phyloP scores from a whole-genome alignment of 2,113 vertebrate genomes.

The Donacobius atricapilla region DNA sequence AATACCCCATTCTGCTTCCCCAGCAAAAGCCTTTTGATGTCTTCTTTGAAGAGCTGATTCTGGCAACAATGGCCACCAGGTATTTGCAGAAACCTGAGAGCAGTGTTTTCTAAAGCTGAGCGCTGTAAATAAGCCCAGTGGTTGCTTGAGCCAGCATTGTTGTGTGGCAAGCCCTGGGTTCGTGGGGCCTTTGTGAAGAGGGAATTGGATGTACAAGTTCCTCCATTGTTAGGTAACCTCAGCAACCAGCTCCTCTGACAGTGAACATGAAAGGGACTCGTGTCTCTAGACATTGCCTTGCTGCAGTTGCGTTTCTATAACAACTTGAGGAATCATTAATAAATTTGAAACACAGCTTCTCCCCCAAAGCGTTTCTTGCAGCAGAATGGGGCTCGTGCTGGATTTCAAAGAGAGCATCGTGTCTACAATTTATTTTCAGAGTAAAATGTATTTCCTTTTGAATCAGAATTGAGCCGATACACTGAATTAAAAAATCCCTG shows the following conservation, averaged over 20 bases:
- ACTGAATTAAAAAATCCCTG: not conserved
- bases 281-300: not conserved
- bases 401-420: not conserved
- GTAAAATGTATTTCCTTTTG: not conserved
- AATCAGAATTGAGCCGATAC: not conserved
- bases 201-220: not conserved
- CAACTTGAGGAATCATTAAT: conserved; percentile 37
- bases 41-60: not conserved
- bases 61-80: not conserved
- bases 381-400: not conserved
- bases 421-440: not conserved
- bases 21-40: not conserved
- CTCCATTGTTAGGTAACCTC: conserved; percentile 21
- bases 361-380: not conserved
- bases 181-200: not conserved
- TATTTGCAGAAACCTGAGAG: not conserved
- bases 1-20: not conserved
- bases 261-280: not conserved
- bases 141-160: not conserved
- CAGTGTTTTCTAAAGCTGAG: not conserved
- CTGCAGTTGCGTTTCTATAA: not conserved
- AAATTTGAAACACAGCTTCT: conserved; percentile 9
- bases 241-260: not conserved
- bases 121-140: not conserved
- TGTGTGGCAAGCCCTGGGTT: not conserved